Base-by-base conservation (phyloP, 2,797 vertebrate genomes). In the Sebastes oblongus region DNA sequence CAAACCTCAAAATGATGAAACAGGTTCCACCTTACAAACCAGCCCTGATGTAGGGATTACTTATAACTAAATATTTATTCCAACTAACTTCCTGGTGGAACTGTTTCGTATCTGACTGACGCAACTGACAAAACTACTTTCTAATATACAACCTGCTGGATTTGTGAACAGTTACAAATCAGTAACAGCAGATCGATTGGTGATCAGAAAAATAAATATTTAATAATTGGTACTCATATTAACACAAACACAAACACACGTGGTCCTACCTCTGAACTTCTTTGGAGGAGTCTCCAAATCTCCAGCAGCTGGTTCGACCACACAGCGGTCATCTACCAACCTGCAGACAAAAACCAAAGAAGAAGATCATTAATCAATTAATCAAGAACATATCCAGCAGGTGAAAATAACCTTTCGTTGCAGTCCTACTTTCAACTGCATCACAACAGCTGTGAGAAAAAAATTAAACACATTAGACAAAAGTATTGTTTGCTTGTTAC, bases 261-360 rank as follows among this genome's bases (percentile, higher is more conserved):
- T 22, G n/a, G n/a, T 67, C 39, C 68, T 90, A 99, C 98, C 98
- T 97, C 98, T 96, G 89, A 99, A 99, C 84, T 99, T 99, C 94
- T 99, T 99, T 5, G 98, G 98, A 0, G 98, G 98, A 75, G 97
- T 98, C 66, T 99, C 98, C 92, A 99, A 89, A 93, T 99, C 98
- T 9, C 98, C 98, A 0, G 97, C 97, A 0, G 95, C 96, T 0
- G 98, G 98, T 87, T 99, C 98, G 55, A 99, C 97, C 89, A 99
- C 98, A 54, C 98, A 99, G 2, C 98, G 97, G 79, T 99, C 98
- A 72, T 99, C 98, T 36, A 99, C 98, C 96, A 99, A 93, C 94
- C 98, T 99, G 88, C 4, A 76, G 73, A 79, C 22, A 70, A 2
- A 14, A 22, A 79, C 7, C 61, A 84, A 1, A 66, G 60, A 67